Evolutionary conservation across 2,113 vertebrate species (phyloP), one percentile per base, ranked within the genome.

Genomic region (Labrus mixtus): DNA sequence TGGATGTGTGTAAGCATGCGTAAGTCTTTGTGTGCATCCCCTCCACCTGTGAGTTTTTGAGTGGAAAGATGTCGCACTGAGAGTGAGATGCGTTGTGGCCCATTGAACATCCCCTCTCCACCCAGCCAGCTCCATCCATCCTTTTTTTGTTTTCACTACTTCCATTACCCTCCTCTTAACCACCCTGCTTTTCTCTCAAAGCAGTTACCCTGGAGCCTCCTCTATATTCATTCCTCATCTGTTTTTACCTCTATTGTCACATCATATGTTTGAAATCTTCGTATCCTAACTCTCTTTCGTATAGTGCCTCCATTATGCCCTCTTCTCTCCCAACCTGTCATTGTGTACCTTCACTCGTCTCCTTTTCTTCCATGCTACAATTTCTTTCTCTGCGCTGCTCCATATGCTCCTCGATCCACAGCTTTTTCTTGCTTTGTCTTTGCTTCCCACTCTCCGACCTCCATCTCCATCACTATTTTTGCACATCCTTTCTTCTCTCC

Each of bases 61-160:
- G 83, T 79, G 65, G 71, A 87, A 79, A 79, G 79, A 73, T 64
- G 63, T 83, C 86, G 3, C 48, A 64, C 89, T 85, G 86, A 60
- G 84, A 84, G 74, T 48, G 43, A 88, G 86, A 88, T 84, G 74
- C 5, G 77, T 59, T 78, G 65, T 80, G 84, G 80, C 76, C 73
- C 86, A 85, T 89, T 87, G 81, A 87, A 75, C 82, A 83, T 62
- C 66, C 63, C 17, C 48, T 72, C 56, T 69, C 59, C 36, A 17
- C 61, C 41, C 45, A 53, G 53, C 77, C 63, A 29, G 56, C 73
- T 82, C 64, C 53, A 73, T 62, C 64, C 69, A 76, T 80, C 54
- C 63, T 61, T 68, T 78, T 78, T 83, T 63, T 75, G 64, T 65
- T 70, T 60, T 41, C 50, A 43, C 65, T 46, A 45, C 58, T 63